Evolutionary conservation across 2,888 invertebrate genomes (phyloP).

Genomic region (Heliconius hortense): DNA sequence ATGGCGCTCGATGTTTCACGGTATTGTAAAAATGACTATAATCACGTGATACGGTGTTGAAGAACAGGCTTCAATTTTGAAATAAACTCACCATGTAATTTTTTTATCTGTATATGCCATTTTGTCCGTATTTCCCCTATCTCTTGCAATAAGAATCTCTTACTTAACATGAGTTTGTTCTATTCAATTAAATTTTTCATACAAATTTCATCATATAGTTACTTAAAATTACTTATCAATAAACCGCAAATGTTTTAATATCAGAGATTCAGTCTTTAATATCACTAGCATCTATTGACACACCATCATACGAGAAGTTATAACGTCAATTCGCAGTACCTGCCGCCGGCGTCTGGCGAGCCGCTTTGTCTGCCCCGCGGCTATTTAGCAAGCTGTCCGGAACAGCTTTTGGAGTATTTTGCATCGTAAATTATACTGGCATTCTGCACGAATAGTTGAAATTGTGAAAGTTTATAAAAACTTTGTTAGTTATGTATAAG

Average conservation of each 20-base stretch:
- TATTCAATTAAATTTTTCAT: too few relatives aligned
- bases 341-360: conserved; percentile 20
- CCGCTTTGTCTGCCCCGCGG: conserved; percentile 17
- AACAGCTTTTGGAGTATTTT: conserved; percentile 20
- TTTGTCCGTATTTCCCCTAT: too few relatives aligned
- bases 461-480: background rate
- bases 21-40: too few relatives aligned
- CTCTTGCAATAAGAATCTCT: too few relatives aligned
- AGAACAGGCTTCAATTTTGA: too few relatives aligned
- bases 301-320: conserved; percentile 21
- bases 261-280: background rate
- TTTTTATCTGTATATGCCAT: too few relatives aligned
- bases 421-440: conserved; percentile 3
- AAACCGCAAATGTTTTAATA: background rate
- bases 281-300: conserved; percentile 7
- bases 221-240: too few relatives aligned
- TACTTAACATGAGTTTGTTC: too few relatives aligned
- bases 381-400: conserved; percentile 20
- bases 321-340: conserved; percentile 9
- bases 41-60: too few relatives aligned
- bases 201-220: too few relatives aligned
- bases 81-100: too few relatives aligned
- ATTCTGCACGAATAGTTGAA: background rate
- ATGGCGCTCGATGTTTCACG: too few relatives aligned
- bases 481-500: background rate